Evolutionary conservation across 2,113 vertebrate genomes (phyloP).

Genomic region (Petroica traversi): DNA sequence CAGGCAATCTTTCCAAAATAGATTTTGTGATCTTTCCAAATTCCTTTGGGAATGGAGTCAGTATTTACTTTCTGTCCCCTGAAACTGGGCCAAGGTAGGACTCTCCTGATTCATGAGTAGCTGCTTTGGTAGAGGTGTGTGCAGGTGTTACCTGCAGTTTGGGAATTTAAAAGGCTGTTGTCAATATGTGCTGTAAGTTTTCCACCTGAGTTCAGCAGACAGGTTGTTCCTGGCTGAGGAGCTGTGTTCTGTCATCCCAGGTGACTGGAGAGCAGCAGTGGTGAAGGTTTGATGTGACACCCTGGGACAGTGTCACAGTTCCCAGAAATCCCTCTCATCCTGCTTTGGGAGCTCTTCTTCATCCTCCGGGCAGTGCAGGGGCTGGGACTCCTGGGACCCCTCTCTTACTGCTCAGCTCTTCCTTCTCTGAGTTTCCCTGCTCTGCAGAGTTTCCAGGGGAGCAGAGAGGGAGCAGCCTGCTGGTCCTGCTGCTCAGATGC

Average conservation of each 20-base stretch:
- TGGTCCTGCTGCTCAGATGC: not conserved
- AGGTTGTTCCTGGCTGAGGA: not conserved
- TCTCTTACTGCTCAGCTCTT: not conserved
- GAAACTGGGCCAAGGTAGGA: not conserved
- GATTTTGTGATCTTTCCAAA: not conserved
- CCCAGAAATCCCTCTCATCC: not conserved
- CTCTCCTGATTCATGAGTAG: not conserved
- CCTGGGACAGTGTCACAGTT: accelerated
- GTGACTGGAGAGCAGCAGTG: not conserved
- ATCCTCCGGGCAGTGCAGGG: accelerated
- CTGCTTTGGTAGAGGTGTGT: not conserved
- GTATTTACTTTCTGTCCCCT: not conserved
- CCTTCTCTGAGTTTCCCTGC: not conserved
- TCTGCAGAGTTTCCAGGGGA: not conserved
- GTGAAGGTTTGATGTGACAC: not conserved
- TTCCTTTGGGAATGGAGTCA: not conserved
- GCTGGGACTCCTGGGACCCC: not conserved
- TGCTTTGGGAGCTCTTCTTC: not conserved
- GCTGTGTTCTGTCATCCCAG: accelerated
- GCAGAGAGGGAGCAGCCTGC: not conserved
- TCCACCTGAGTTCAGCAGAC: not conserved
- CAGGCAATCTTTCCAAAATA: not conserved
- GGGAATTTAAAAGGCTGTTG: not conserved
- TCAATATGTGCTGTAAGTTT: not conserved
- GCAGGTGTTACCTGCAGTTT: not conserved